Base-by-base conservation (phyloP, 2,113 vertebrate genomes). In the Hyla sarda region DNA sequence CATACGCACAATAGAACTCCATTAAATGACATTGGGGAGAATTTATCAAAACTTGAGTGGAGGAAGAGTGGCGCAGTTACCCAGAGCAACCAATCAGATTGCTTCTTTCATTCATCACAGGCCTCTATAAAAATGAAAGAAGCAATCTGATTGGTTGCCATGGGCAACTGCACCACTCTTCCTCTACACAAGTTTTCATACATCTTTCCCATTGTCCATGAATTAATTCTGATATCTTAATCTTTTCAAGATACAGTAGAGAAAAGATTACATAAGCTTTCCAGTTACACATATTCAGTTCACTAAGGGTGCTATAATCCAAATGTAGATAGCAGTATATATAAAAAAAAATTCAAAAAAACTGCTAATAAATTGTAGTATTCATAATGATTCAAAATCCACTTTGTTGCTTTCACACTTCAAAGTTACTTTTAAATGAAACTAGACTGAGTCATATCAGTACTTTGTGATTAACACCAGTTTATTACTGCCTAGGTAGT, bases 381-480 rank as follows among this genome's bases (percentile, higher is more conserved):
- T 16, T 13, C 28, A 32, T 67, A 58, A 10, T 58, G 62, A 67
- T 32, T 34, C 5, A 34, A 69, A 69, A 34, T 67, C 5, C 14
- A 32, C 30, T 32, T 67, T 67, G 62, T 32, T 28, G 25, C 25
- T 32, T 67, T 67, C 14, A 67, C 14, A 32, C 14, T 14, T 32
- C 30, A 67, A 67, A 67, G 28, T 32, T 32, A 32, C 28, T 77
- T 54, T 77, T 16, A 19, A 32, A 21, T 32, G 30, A 11, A 54
- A 54, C 32, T 77, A 77, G n/a, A 21, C 74, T 54, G 19, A 21
- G 17, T 5, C 19, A 30, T 23, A 30, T 78, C 28, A 23, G 28
- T 54, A 17, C 54, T 54, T 77, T 77, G 32, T 77, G 74, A 54
- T 54, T 77, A 54, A 52, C 25, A 32, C 41, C 8, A 23, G 75